Evolutionary conservation across 35 echinoderm and acorn worm genomes (phyloP).

Genomic region (Acanthaster planci): DNA sequence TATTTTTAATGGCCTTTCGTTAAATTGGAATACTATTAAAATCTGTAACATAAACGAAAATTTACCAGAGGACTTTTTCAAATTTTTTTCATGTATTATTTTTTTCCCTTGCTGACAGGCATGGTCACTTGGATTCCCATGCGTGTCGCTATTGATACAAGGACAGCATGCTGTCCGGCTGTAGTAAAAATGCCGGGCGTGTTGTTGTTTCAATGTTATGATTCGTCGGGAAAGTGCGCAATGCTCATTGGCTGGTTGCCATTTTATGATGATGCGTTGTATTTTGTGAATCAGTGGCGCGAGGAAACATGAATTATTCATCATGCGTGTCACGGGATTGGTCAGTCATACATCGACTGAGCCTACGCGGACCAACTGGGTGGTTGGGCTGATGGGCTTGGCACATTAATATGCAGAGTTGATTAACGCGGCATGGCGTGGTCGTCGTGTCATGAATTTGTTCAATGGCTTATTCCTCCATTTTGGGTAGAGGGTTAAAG

Average conservation of each 20-base stretch:
- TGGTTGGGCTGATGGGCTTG: conserved; percentile 16
- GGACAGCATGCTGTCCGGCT: not conserved
- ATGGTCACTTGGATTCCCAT: no score
- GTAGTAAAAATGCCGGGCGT: conserved; percentile 30
- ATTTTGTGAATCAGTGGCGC: conserved; percentile 25
- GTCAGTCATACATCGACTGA: conserved; percentile 21
- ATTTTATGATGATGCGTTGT: not conserved
- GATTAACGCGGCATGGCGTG: not conserved
- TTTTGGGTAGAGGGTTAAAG: no score
- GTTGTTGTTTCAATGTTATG: conserved; percentile 21
- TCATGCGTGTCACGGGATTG: not conserved
- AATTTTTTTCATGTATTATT: no score
- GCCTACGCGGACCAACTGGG: not conserved
- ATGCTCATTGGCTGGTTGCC: conserved; percentile 10
- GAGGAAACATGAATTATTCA: not conserved
- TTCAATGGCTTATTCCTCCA: no score
- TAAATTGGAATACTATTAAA: no score
- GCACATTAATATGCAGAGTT: conserved; percentile 14
- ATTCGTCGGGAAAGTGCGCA: not conserved
- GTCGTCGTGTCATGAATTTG: no score
- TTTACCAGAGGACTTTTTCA: no score
- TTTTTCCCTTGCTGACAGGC: no score
- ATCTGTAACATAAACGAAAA: no score
- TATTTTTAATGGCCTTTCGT: no score
- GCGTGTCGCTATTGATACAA: no score